Base-by-base conservation (phyloP, 2,888 invertebrate species). In the Neoitamus cyanurus region DNA sequence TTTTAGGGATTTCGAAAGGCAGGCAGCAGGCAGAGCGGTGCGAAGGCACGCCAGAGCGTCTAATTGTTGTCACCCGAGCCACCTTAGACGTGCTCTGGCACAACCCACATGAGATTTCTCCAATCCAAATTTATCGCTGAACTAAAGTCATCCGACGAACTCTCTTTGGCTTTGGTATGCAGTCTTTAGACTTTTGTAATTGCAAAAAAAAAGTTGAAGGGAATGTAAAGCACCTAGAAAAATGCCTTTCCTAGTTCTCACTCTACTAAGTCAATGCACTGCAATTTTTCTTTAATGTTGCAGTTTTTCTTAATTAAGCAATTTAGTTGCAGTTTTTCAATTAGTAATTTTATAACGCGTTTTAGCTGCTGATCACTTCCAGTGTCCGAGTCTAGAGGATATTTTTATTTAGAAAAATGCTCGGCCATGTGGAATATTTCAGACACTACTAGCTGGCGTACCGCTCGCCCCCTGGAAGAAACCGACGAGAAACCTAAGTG, bases 1-100 rank as follows among this genome's bases (percentile, higher is more conserved):
- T 77, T 75, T 75, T 77, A 77, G 42, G 42, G 77, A 77, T 77
- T 77, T 77, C 37, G 46, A 77, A 37, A 77, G 42, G 77, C 77
- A 42, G 28, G 20, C 34, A 25, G 37, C 13, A 28, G 36, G n/a
- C 9, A 31, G 36, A n/a, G 77, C 36, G 73, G 77, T 25, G 77
- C 36, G n/a, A 20, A 20, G 77, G 30, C 31, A 31, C 11, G 30
- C n/a, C 31, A 31, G 7, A 70, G 25, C 30, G n/a, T 70, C 28
- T 70, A 70, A 31, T 70, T 70, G 34, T 70, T 70, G 34, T 70
- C 70, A 70, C 70, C 30, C 70, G 70, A 58, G 58, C 36, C 25
- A 42, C 42, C 77, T 77, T 46, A 7, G 42, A 70, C 77, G 20
- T 42, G 28, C 20, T 15, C 42, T 77, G 42, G 46, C 37, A 77